Base-by-base conservation (phyloP, 2,888 invertebrate genomes). In the Coenonympha arcania region DNA sequence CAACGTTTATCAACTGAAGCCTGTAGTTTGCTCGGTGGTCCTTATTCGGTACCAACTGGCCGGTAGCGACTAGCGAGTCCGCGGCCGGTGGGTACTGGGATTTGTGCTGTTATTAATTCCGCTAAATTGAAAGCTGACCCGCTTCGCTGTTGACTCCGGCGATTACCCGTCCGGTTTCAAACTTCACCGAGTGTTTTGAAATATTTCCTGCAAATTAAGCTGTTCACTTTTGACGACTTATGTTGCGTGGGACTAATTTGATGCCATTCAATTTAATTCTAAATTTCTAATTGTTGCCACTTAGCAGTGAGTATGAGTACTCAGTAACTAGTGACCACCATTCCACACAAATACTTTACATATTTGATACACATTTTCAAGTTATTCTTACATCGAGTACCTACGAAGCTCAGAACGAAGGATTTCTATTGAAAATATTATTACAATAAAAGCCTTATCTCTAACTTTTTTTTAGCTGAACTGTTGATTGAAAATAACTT, bases 81-180 rank as follows among this genome's bases (percentile, higher is more conserved):
- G 58, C 55, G 64, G 60, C 57, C 60, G 57, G 54, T 51, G 48
- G 51, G 58, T 61, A 58, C 50, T 64, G 61, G 56, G 61, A 69
- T 69, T 69, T 66, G 65, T 68, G 68, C 68, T 69, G 75, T 71
- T 75, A 77, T 77, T 76, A 76, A 76, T 77, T 76, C 73, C 63
- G 67, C 69, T 69, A 63, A 77, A 79, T 73, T 76, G 77, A 73
- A 78, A 76, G 72, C 69, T 66, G 71, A 76, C 66, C 67, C 66
- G 63, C 60, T 61, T 60, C 58, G 59, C 63, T 58, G 56, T 54
- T 54, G 52, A 59, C 56, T 61, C 43, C 57, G 49, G 57, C 60
- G 58, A 64, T 63, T 60, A 63, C 55, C 58, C 56, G 57, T 52
- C 55, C 55, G 45, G 52, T 57, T 61, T 57, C 52, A 59, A 58